A percentile compares a stretch with the other conserved stretches of the same genome.
Evolutionary conservation across 2,797 vertebrate genomes (phyloP).

Genomic region (Tokudaia muenninki): DNA sequence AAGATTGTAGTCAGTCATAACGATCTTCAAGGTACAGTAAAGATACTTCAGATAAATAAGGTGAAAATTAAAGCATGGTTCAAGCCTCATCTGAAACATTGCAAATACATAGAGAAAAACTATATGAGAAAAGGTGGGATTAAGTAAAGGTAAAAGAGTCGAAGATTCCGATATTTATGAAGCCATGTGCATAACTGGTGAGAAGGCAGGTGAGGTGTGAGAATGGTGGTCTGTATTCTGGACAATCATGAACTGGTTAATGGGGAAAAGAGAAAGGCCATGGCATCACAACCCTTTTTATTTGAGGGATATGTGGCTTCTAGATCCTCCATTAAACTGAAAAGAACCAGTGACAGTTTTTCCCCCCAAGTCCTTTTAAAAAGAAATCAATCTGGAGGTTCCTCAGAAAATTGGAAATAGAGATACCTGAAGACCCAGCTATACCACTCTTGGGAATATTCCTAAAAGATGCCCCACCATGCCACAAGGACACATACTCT

Average conservation of each 20-base stretch:
- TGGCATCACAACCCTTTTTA: neutral
- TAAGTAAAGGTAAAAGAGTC: neutral
- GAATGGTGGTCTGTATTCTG: neutral
- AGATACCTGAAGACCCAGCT: too few species aligned
- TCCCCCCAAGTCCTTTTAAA: neutral
- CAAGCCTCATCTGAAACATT: neutral
- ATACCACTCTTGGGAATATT: too few species aligned
- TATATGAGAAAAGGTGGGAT: neutral
- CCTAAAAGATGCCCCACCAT: too few species aligned
- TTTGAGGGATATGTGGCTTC: neutral
- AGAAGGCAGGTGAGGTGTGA: neutral
- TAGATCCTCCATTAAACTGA: neutral
- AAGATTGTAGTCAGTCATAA: neutral
- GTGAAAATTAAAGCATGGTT: neutral
- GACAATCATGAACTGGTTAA: neutral
- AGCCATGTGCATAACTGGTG: neutral
- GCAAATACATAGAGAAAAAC: neutral
- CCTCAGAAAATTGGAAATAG: too few species aligned
- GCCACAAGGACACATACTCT: too few species aligned
- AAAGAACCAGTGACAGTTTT: neutral
- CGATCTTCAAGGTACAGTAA: neutral
- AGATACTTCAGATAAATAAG: neutral
- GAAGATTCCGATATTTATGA: neutral
- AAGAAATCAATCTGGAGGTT: neutral
- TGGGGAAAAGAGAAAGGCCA: neutral